Percentiles rank a stretch among this genome's conserved stretches.
Evolutionary conservation across 2,113 vertebrate genomes (phyloP).

Genomic region (Tenrec ecaudatus): DNA sequence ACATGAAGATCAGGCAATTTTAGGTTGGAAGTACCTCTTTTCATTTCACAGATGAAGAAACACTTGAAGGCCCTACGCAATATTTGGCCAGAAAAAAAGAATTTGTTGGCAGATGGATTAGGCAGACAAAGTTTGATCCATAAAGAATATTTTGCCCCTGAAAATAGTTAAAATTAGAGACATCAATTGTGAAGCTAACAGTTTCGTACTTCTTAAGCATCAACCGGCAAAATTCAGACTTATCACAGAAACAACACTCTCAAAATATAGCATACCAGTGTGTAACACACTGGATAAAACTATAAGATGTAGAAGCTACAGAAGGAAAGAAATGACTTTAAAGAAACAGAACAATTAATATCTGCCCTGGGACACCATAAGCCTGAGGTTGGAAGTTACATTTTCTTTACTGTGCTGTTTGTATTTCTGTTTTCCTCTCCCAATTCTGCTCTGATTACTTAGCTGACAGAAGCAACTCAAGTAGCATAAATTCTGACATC

Average conservation of each 20-base stretch:
- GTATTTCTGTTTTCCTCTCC: constrained; percentile 36
- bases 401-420: constrained; percentile 55
- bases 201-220: constrained; percentile 39
- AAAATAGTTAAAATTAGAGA: constrained; percentile 75
- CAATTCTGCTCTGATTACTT: constrained; percentile 75
- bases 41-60: constrained; percentile 84
- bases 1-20: constrained; percentile 78
- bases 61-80: constrained; percentile 82
- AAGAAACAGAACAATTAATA: constrained; percentile 54
- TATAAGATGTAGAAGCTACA: neutral
- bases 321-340: constrained; percentile 45
- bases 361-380: constrained; percentile 57
- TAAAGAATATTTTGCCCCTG: constrained; percentile 76
- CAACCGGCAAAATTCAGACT: neutral
- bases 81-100: constrained; percentile 79
- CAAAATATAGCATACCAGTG: neutral
- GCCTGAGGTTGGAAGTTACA: constrained; percentile 41
- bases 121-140: constrained; percentile 78
- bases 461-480: constrained; percentile 69
- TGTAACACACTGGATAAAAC: neutral
- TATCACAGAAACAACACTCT: constrained; percentile 8
- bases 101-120: constrained; percentile 80
- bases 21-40: constrained; percentile 81
- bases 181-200: constrained; percentile 52
- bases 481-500: constrained; percentile 27